A percentile compares a stretch with the other conserved stretches of the same genome.
Evolutionary conservation across 2,113 vertebrate genomes (phyloP).

Genomic region (Mastomys coucha): DNA sequence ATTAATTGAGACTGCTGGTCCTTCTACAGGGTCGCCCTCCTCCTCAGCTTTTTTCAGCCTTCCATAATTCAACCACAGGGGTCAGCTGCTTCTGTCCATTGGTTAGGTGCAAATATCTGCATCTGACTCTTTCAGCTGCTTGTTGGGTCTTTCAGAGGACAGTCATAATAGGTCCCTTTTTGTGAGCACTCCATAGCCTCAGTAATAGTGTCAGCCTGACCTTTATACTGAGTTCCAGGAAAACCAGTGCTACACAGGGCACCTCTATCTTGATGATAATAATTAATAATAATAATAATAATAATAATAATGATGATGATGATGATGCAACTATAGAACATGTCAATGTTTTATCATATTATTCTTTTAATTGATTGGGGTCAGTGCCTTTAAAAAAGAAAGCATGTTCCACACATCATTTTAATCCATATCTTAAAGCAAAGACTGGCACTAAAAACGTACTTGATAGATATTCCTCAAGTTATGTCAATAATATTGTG

Average conservation of each 20-base stretch:
- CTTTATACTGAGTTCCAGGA: neutral
- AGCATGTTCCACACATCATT: no score
- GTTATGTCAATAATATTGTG: neutral
- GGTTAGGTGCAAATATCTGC: no score
- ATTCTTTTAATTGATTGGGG: neutral
- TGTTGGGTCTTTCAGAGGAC: no score
- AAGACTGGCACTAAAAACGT: neutral
- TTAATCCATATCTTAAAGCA: neutral
- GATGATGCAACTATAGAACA: neutral
- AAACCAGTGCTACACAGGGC: neutral
- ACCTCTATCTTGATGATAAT: neutral
- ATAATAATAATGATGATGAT: neutral
- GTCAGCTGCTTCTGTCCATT: no score
- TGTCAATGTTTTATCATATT: neutral
- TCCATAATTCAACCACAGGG: no score
- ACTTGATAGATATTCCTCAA: constrained; percentile 40
- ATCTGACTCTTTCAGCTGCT: no score
- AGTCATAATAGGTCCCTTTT: no score
- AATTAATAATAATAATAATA: neutral
- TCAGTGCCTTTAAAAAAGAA: constrained; percentile 3
- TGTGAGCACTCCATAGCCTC: no score
- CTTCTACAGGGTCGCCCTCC: no score
- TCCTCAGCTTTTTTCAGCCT: no score
- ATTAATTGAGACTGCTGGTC: no score
- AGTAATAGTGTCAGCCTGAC: no score